These are phyloP conservation scores for Cheirogaleus medius DNA, from an alignment of 2,113 vertebrate species.

Conservation along the genomic window DNA sequence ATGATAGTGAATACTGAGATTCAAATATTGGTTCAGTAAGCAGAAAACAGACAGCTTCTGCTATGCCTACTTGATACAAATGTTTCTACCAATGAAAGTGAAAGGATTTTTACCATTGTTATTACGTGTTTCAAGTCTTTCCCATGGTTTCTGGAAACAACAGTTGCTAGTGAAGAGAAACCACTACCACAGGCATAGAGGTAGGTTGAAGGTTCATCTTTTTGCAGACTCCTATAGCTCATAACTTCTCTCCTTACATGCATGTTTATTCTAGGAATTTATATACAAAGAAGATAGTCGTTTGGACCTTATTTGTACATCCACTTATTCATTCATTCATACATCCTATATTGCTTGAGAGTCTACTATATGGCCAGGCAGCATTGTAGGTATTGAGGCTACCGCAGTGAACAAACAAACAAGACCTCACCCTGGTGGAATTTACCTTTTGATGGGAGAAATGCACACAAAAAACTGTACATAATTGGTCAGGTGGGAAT, in stretches of 20 bases:
- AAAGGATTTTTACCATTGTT: neutral
- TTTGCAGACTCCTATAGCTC: neutral
- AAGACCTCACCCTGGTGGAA: neutral
- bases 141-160: neutral
- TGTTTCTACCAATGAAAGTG: slow-evolving; percentile 1
- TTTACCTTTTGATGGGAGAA: neutral
- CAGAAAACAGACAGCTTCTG: slow-evolving; percentile 14
- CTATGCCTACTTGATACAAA: neutral
- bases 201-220: neutral
- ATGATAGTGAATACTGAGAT: slow-evolving; percentile 17
- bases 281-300: neutral
- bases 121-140: neutral
- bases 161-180: slow-evolving; percentile 27
- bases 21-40: neutral
- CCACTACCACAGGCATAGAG: neutral
- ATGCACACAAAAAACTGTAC: neutral
- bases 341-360: neutral
- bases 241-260: neutral
- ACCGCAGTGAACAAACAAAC: neutral
- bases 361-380: neutral
- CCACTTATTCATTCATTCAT: neutral
- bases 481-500: neutral
- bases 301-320: neutral
- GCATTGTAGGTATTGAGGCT: neutral
- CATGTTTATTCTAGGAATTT: neutral